These are phyloP conservation scores for Hemiprocne comata DNA, from an alignment of 2,113 vertebrate species.

Conservation along the genomic window DNA sequence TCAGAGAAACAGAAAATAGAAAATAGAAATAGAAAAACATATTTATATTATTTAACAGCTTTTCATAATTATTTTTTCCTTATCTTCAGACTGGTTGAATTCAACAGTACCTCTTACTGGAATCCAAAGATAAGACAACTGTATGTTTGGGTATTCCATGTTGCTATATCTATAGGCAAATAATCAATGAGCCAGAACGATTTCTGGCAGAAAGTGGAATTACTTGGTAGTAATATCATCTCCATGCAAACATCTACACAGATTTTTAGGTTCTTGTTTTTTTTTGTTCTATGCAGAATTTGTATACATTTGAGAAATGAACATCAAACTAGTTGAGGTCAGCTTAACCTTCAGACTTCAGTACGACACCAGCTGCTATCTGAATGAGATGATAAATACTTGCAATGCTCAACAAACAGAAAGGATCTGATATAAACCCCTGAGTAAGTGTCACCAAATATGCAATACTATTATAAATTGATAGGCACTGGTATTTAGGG, in stretches of 20 bases:
- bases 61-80: not conserved
- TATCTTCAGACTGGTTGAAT: not conserved
- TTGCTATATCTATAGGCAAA: not conserved
- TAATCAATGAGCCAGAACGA: not conserved
- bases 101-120: not conserved
- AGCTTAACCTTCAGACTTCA: not conserved
- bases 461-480: not conserved
- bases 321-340: not conserved
- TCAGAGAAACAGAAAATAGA: no score
- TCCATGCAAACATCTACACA: not conserved
- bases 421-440: not conserved
- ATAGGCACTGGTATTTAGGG: not conserved
- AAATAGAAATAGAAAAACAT: not conserved
- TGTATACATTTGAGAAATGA: not conserved
- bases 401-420: not conserved
- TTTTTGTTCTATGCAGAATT: not conserved
- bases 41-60: not conserved
- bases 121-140: not conserved
- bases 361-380: not conserved
- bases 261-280: not conserved
- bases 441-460: not conserved
- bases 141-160: not conserved
- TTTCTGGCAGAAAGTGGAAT: not conserved
- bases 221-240: not conserved
- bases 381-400: not conserved